Base-by-base conservation (phyloP, 2,888 invertebrate species). In the Caenorhabditis zanzibari region DNA sequence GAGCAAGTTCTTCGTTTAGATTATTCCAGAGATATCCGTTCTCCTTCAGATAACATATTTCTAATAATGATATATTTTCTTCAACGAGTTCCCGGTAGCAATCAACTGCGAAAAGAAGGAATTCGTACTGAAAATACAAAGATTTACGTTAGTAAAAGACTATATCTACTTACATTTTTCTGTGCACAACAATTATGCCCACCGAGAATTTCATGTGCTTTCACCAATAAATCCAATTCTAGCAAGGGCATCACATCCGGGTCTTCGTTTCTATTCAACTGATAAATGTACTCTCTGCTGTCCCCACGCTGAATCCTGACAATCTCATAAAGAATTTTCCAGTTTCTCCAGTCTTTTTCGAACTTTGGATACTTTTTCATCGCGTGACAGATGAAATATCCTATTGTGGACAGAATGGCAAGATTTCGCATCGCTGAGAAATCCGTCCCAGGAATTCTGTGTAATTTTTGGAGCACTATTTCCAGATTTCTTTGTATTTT, bases 151-250 rank as follows among this genome's bases (percentile, higher is more conserved):
- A 85, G 86, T 16, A 84, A 86, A 38, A 87, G 47, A 47, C n/a
- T n/a, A n/a, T n/a, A n/a, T n/a, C n/a, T n/a, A n/a, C 61, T 47
- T 16, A 86, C 86, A 56, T 87, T 82, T 14, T 87, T 47, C 52
- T 81, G 81, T 14, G 75, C 49, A 56, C 88, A 88, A 10, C 56
- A 75, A 2, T 79, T 71, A 24, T 54, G 68, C 14, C 66, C 75
- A 24, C 86, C 83, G 14, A 88, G 58, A 19, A 68, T 75, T 49
- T 86, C 86, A 72, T 88, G 88, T 1, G 88, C 87, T 19, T 82
- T 85, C 7, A 82, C 75, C 12, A 88, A 73, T 10, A 88, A 69
- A 71, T 85, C 81, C 47, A 88, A 44, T 6, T 85, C 85, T 2
- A 81, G 47, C 16, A 75, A 35, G n/a, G 88, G 88, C 69, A 88